Conservation (phyloP, 2,797 vertebrate genomes). For the Phataginus tricuspis region DNA sequence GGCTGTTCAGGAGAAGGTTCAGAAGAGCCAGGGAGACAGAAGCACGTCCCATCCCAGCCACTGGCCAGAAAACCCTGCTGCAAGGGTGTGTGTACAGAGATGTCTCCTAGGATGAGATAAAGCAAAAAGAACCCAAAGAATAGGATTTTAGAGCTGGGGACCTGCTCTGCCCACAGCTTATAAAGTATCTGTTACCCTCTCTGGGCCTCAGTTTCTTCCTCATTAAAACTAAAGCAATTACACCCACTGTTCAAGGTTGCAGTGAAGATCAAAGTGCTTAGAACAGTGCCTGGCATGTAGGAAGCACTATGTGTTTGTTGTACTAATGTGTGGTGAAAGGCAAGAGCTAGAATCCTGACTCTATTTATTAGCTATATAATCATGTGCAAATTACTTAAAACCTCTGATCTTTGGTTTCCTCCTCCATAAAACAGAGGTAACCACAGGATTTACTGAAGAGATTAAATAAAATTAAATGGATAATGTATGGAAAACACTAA, state of each 20-base stretch:
- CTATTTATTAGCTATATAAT: not conserved
- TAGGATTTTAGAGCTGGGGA: not conserved
- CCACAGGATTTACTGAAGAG: not conserved
- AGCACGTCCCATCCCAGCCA: not conserved
- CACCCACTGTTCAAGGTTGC: not conserved
- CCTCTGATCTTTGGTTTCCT: not conserved
- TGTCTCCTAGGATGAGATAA: not conserved
- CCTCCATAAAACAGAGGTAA: not conserved
- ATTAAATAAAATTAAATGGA: constrained; percentile 8
- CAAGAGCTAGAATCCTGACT: not conserved
- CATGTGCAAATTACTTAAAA: not conserved
- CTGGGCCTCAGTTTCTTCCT: not conserved
- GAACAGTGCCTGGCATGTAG: not conserved
- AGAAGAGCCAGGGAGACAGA: not conserved
- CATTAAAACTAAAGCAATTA: not conserved
- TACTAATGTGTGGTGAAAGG: not conserved
- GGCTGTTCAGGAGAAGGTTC: not conserved
- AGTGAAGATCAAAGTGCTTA: not conserved
- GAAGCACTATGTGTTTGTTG: not conserved
- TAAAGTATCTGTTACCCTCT: not conserved
- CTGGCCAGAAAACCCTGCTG: not conserved
- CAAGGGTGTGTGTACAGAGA: not conserved
- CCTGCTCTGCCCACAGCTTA: not conserved
- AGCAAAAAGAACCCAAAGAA: not conserved
- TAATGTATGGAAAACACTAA: not conserved